Conservation (phyloP, 1,140 invertebrate species). For the Pseudomyrmex cubaensis region DNA sequence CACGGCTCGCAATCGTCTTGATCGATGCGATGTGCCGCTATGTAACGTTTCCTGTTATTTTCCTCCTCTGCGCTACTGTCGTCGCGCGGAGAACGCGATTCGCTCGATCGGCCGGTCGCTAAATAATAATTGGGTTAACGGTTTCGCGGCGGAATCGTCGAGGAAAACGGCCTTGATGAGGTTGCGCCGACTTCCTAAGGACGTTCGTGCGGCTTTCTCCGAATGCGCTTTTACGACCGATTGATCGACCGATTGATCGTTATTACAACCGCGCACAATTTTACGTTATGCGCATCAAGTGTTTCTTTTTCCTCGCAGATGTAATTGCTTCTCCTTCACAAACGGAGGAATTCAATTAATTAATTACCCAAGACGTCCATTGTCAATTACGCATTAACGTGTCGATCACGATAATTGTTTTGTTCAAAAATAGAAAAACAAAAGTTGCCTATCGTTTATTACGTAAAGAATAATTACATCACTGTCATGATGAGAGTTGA, state of each 20-base stretch:
- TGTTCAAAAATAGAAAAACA: not conserved
- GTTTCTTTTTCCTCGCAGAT: not conserved
- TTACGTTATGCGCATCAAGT: not conserved
- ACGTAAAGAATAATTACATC: not conserved
- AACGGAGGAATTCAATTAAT: not conserved
- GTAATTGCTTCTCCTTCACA: not conserved
- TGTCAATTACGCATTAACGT: not conserved
- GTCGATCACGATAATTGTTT: not conserved
- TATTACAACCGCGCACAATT: constrained; percentile 10
- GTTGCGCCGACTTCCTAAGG: constrained; percentile 67
- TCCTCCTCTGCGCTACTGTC: not conserved
- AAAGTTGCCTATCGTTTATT: not conserved
- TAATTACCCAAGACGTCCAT: not conserved
- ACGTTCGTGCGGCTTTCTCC: constrained; percentile 69
- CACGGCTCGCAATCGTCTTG: constrained; percentile 50
- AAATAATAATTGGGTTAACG: constrained; percentile 76
- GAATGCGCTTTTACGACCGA: constrained; percentile 37
- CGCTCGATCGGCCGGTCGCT: constrained; percentile 32
- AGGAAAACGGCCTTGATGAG: constrained; percentile 74
- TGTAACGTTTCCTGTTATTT: constrained; percentile 41
- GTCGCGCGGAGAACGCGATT: constrained; percentile 47
- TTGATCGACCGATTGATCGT: constrained; percentile 32
- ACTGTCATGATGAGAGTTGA: too few species aligned
- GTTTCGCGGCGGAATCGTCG: constrained; percentile 58
- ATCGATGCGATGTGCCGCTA: constrained; percentile 45